These are phyloP conservation scores for Thunnus thynnus DNA, from an alignment of 2,113 vertebrate species.

Conservation along the genomic window DNA sequence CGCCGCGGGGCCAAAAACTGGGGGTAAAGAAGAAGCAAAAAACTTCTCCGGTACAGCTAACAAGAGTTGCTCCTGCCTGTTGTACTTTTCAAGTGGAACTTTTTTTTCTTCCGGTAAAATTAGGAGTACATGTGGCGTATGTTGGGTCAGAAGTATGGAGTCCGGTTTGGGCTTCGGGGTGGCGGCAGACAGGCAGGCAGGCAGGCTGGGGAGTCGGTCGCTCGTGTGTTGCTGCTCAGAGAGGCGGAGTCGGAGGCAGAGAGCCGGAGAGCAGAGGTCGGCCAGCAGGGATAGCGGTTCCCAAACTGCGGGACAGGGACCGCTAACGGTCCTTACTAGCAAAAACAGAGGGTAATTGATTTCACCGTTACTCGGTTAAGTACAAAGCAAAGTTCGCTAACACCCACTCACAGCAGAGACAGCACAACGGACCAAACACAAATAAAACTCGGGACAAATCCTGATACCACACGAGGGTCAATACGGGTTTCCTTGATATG, in stretches of 20 bases:
- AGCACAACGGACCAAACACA: background rate
- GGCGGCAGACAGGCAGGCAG: constrained; percentile 50
- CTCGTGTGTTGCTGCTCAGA: constrained; percentile 63
- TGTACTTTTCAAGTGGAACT: constrained; percentile 22
- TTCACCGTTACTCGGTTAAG: constrained; percentile 4
- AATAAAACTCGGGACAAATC: background rate
- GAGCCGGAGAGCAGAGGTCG: constrained; percentile 72
- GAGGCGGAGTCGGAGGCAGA: constrained; percentile 80
- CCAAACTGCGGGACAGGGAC: constrained; percentile 27
- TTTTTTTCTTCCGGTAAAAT: constrained; percentile 38
- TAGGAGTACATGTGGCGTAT: constrained; percentile 28
- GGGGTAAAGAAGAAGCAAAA: constrained; percentile 44
- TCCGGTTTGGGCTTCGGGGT: constrained; percentile 65
- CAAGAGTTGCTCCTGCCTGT: background rate
- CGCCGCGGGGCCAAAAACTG: constrained; percentile 73
- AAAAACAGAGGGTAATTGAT: background rate
- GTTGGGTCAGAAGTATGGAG: constrained; percentile 48
- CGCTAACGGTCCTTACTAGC: background rate
- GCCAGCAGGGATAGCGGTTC: constrained; percentile 31
- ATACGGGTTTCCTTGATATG: no score
- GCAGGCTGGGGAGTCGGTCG: constrained; percentile 56
- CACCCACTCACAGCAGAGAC: background rate
- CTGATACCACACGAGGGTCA: no score
- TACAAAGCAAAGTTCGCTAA: no score
- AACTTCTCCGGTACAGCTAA: constrained; percentile 62